Conservation (phyloP, 2,113 vertebrate genomes). For the Pelodiscus sinensis region DNA sequence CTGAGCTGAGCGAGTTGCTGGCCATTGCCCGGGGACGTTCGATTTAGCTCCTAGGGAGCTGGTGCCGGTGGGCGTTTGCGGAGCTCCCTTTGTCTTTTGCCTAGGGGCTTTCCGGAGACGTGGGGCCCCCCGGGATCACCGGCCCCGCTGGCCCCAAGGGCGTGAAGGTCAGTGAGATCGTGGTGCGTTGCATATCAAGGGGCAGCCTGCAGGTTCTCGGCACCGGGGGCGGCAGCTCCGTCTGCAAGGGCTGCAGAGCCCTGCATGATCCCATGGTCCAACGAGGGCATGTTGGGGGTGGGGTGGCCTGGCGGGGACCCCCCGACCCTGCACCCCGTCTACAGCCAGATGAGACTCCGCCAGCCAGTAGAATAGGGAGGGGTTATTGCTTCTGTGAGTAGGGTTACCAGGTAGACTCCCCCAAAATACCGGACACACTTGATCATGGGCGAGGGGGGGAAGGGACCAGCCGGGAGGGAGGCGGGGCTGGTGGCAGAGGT, state of each 20-base stretch:
- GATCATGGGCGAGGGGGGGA: too few species aligned
- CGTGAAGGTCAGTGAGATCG: background rate
- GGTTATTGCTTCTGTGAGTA: too few species aligned
- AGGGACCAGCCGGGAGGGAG: too few species aligned
- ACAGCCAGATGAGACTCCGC: too few species aligned
- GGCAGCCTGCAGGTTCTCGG: background rate
- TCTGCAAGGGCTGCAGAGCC: background rate
- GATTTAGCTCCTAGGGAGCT: background rate
- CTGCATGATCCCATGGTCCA: background rate
- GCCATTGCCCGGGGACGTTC: background rate
- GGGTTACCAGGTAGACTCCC: too few species aligned
- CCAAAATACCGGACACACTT: too few species aligned
- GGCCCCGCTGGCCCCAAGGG: background rate
- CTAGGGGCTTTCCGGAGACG: background rate
- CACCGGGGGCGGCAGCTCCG: background rate
- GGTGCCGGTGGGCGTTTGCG: background rate
- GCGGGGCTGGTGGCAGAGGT: too few species aligned
- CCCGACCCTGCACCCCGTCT: too few species aligned
- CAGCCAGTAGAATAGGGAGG: too few species aligned
- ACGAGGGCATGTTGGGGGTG: background rate
- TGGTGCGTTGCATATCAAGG: rapidly evolving
- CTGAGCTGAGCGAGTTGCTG: background rate
- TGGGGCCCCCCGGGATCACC: background rate
- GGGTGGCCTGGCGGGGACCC: too few species aligned
- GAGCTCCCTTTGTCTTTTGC: rapidly evolving